Evolutionary conservation across 2,113 vertebrate species (phyloP), one percentile per base, ranked within the genome.

Genomic region (Halichoeres trimaculatus): DNA sequence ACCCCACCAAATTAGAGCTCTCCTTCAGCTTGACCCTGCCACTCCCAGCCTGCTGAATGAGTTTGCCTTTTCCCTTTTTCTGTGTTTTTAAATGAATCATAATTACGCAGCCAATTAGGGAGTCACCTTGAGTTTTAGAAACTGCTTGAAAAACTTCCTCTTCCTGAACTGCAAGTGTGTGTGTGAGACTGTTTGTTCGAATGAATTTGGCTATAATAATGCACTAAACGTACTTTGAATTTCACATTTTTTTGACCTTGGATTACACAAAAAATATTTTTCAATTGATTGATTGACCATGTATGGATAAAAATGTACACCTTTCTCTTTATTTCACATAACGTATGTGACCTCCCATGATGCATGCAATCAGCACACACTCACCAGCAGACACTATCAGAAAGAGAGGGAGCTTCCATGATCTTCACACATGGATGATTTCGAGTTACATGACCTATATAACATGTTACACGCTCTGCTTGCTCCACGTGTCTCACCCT

Each of bases 401-500:
- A 66, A 71, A 53, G 85, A 61, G 58, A 67, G 71, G 34, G 76
- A 87, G 90, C 85, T 77, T 74, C 88, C 74, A 79, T 93, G 92
- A 93, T 94, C 91, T 92, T 92, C 90, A 94, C 89, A 91, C 93
- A 91, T 89, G 90, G 75, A 91, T 94, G 93, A 89, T 68, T 91
- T 85, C 71, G 57, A 91, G 90, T 93, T 93, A 89, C 92, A 92
- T 94, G 93, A 93, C 93, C 92, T 93, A 94, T 92, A 92, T 93
- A 93, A 84, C 93, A 91, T 62, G 89, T 92, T 93, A 93, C 89
- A 92, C 71, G 86, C 86, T 90, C 85, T 47, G 78, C 90, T 94
- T 90, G 89, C 84, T 90, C 80, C 78, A 83, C 80, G 67, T 88
- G 89, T 84, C 87, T 90, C 85, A 90, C 80, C 85, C 88, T 87